A percentile compares a stretch with the other conserved stretches of the same genome.
phyloP scores from a whole-genome alignment of 1,140 invertebrate species.

The Drosophila quadrilineata region DNA sequence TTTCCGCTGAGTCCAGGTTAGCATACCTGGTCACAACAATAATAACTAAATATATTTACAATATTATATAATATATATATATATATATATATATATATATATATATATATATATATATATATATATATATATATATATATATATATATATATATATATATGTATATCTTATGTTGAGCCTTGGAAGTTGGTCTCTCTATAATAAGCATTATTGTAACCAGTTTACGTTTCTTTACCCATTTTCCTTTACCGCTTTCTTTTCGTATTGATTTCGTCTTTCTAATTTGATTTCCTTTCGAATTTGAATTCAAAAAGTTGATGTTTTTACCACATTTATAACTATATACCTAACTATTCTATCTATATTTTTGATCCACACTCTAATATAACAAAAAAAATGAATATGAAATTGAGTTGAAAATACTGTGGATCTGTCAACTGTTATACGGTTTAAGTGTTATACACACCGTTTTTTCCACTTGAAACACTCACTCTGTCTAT shows the following conservation, averaged over 20 bases:
- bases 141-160: slow-evolving; percentile 4
- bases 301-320: background rate
- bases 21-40: slow-evolving; percentile 53
- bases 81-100: slow-evolving; percentile 7
- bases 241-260: background rate
- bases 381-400: too few relatives aligned
- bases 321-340: background rate
- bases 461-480: slow-evolving; percentile 19
- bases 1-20: slow-evolving; percentile 81
- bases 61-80: slow-evolving; percentile 8
- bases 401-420: too few relatives aligned
- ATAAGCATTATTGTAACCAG: background rate
- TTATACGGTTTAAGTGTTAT: slow-evolving; percentile 50
- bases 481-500: too few relatives aligned
- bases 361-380: too few relatives aligned
- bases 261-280: too few relatives aligned
- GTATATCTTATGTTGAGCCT: slow-evolving; percentile 25
- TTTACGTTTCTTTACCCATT: slow-evolving; percentile 8
- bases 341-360: background rate
- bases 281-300: too few relatives aligned
- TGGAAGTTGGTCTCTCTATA: slow-evolving; percentile 51
- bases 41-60: slow-evolving; percentile 12
- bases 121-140: slow-evolving; percentile 19
- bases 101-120: slow-evolving; percentile 4
- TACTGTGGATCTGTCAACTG: slow-evolving; percentile 44